phyloP scores from a whole-genome alignment of 2,888 invertebrate genomes.

The Stenchaetothrips biformis region DNA sequence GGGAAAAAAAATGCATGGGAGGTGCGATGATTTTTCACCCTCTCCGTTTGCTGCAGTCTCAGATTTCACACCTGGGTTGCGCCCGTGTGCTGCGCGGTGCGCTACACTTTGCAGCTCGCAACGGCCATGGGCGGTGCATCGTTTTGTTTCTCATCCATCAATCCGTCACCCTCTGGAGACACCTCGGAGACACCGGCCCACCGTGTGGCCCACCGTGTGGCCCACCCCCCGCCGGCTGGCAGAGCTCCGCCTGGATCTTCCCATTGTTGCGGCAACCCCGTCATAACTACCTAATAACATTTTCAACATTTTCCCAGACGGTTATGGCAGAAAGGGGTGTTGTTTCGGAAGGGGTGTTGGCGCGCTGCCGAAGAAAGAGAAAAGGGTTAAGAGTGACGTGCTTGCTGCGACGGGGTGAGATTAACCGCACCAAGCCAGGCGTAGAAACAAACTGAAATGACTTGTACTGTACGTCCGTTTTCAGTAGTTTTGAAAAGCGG shows the following conservation, averaged over 20 bases:
- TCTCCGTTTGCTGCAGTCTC: background rate
- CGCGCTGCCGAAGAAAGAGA: slow-evolving; percentile 22
- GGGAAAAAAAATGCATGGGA: background rate
- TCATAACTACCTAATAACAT: slow-evolving; percentile 21
- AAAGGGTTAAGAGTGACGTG: background rate
- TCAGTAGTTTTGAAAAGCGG: too few relatives aligned
- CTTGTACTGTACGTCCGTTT: too few relatives aligned
- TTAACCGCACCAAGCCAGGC: too few relatives aligned
- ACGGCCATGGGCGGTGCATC: background rate
- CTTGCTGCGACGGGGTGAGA: too few relatives aligned
- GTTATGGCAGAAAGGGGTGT: slow-evolving; percentile 1
- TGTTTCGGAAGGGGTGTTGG: slow-evolving; percentile 13
- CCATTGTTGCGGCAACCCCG: background rate
- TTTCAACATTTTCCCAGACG: background rate
- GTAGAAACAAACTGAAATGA: too few relatives aligned
- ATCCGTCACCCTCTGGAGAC: background rate
- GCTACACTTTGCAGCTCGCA: background rate
- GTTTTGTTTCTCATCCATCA: slow-evolving; percentile 20
- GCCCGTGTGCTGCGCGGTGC: background rate
- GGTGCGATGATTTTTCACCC: slow-evolving; percentile 11
- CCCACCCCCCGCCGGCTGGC: background rate
- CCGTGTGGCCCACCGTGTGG: too few relatives aligned
- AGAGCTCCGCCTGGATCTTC: background rate
- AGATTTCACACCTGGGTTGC: slow-evolving; percentile 12
- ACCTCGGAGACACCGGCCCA: too few relatives aligned